Base-by-base conservation (phyloP, 2,797 vertebrate genomes). In the Ambastaia sidthimunki region DNA sequence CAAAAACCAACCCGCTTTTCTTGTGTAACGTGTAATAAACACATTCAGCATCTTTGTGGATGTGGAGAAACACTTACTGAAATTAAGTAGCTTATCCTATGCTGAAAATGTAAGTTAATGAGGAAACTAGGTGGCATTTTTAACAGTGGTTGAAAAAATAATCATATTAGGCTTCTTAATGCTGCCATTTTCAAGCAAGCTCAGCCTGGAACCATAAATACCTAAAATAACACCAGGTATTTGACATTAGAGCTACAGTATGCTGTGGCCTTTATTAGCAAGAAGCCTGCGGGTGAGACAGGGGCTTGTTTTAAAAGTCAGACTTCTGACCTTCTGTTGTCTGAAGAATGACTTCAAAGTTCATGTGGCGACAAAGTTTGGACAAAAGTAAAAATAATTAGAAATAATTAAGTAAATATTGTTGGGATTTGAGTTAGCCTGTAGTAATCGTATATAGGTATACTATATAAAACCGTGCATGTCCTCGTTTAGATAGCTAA, bases 261-360 rank as follows among this genome's bases (percentile, higher is more conserved):
- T 62, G 48, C 34, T 16, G 55, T 70, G 72, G 66, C 66, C 66
- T 54, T 76, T 60, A 60, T 5, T 63, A 62, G 54, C 25, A 69
- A 67, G 47, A 13, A 4, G 19, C 18, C 23, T 44, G 52, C 63
- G 69, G 52, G 41, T 7, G 75, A 60, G 66, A 60, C 12, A 16
- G 7, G 50, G 11, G 31, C n/a, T 15, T 0, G 0, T 19, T n/a
- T 21, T 59, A 19, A 54, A 57, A 47, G 13, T 60, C 75, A 31
- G 54, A 60, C 37, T 59, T 47, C 37, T 78, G 76, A 77, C 75
- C 66, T 69, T 77, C 54, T 23, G 18, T 12, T 69, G 37, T 48
- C 19, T 52, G 37, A 68, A 76, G 34, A 28, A 44, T 31, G 28
- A 63, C 7, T 34, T 34, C 3, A 31, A 31, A 62, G 25, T 60